Percentiles rank a stretch among this genome's conserved stretches.
phyloP scores from a whole-genome alignment of 2,113 vertebrate genomes.

The Pygoscelis antarcticus region DNA sequence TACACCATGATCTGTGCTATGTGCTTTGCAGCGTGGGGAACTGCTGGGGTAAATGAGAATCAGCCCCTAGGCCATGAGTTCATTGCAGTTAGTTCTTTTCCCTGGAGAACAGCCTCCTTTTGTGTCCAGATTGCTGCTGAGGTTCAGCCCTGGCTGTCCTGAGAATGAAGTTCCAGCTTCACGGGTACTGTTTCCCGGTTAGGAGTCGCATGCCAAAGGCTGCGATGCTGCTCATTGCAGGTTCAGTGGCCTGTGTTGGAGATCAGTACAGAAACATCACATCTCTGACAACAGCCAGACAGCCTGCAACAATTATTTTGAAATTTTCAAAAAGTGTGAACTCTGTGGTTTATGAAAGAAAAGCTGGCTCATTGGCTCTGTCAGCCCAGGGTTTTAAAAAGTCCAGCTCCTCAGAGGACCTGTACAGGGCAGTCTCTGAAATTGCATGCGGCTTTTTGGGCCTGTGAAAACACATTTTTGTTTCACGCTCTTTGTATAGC shows the following conservation, averaged over 20 bases:
- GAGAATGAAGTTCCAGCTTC: neutral
- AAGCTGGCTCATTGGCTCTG: neutral
- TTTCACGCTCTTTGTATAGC: neutral
- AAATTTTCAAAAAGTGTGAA: neutral
- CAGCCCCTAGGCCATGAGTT: neutral
- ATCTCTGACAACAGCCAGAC: neutral
- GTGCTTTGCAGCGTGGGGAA: neutral
- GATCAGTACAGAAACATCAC: neutral
- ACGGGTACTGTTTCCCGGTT: fast-evolving
- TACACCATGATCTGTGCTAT: neutral
- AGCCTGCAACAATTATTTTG: neutral
- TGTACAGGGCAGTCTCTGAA: neutral
- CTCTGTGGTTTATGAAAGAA: neutral
- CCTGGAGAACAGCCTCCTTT: neutral
- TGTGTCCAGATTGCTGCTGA: neutral
- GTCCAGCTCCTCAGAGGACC: neutral
- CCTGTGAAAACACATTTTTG: neutral
- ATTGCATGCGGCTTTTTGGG: neutral
- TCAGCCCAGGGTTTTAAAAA: neutral
- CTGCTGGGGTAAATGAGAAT: neutral
- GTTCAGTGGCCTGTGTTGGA: neutral
- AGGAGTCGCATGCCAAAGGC: neutral
- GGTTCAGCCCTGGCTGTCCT: neutral
- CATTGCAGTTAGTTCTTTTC: neutral
- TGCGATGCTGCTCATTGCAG: neutral